phyloP scores from a whole-genome alignment of 1,140 invertebrate genomes.

The Asbolus verrucosus region DNA sequence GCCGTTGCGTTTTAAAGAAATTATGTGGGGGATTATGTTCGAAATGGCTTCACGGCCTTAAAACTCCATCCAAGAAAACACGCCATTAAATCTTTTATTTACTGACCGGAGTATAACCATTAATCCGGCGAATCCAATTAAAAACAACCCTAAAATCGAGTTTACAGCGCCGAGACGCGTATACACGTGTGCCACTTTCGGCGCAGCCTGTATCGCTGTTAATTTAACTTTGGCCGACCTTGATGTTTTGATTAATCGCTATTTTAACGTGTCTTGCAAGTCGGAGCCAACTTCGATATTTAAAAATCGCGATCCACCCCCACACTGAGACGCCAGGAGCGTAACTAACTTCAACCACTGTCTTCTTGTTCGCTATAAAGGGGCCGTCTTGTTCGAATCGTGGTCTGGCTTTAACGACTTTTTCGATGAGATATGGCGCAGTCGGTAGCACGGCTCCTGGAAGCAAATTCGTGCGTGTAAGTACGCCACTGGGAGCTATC shows the following conservation, averaged over 20 bases:
- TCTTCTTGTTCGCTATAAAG: too few relatives aligned
- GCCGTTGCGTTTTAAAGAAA: conserved; percentile 42
- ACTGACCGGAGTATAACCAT: conserved; percentile 27
- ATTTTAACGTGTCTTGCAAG: conserved; percentile 30
- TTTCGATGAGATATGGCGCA: too few relatives aligned
- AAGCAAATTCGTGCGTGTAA: too few relatives aligned
- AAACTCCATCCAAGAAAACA: conserved; percentile 34
- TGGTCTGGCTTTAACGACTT: too few relatives aligned
- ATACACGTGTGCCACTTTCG: too few relatives aligned
- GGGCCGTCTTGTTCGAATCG: too few relatives aligned
- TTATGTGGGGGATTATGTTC: conserved; percentile 40
- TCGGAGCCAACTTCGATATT: conserved; percentile 16
- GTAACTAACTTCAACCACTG: too few relatives aligned
- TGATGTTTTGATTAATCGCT: conserved; percentile 38
- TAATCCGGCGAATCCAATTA: conserved; percentile 35
- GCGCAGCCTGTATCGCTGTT: conserved; percentile 23
- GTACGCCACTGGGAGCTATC: conserved; percentile 13
- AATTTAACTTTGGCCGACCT: conserved; percentile 26
- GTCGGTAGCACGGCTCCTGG: too few relatives aligned
- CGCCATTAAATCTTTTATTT: conserved; percentile 36
- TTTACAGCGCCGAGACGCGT: conserved; percentile 11
- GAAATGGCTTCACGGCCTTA: conserved; percentile 34
- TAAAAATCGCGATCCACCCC: too few relatives aligned
- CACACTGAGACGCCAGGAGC: too few relatives aligned
- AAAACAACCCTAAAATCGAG: conserved; percentile 36